A percentile compares a stretch with the other conserved stretches of the same genome.
Conservation (phyloP, 2,888 invertebrate genomes). For the Napeogenes sylphis region DNA sequence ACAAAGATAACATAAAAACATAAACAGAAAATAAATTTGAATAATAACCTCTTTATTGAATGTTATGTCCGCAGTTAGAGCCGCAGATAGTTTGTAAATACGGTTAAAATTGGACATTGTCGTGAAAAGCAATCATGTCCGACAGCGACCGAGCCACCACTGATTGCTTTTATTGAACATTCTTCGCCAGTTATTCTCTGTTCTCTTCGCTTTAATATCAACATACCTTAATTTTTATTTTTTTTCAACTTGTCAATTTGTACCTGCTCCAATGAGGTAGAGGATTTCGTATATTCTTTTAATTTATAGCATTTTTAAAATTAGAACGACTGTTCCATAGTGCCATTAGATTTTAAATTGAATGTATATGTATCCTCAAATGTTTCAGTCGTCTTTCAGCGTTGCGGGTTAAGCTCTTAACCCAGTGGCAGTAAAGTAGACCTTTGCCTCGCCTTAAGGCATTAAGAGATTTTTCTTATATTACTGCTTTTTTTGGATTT, state of each 20-base stretch:
- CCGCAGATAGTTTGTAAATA: constrained; percentile 2
- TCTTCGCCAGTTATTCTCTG: constrained; percentile 33
- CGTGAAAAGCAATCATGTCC: constrained; percentile 47
- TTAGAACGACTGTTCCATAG: too few species aligned
- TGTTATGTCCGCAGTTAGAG: not conserved
- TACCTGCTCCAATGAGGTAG: too few species aligned
- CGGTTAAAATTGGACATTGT: constrained; percentile 43
- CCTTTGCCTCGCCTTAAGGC: constrained; percentile 7
- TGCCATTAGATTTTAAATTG: not conserved
- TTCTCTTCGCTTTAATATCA: constrained; percentile 9
- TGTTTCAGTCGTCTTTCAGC: constrained; percentile 3
- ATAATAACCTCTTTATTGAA: not conserved
- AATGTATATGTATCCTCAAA: not conserved
- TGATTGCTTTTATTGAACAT: constrained; percentile 32
- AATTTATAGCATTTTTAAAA: too few species aligned
- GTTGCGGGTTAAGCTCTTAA: constrained; percentile 6
- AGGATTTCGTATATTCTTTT: too few species aligned
- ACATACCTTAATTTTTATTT: constrained; percentile 10
- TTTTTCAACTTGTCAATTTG: not conserved
- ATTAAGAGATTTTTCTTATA: constrained; percentile 4
- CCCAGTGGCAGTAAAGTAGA: not conserved
- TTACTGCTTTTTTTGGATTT: not conserved
- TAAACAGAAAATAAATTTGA: not conserved
- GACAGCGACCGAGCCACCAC: constrained; percentile 25
- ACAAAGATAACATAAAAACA: not conserved